Evolutionary conservation across 2,888 invertebrate genomes (phyloP).

Genomic region (Rotaria magnacalcarata): DNA sequence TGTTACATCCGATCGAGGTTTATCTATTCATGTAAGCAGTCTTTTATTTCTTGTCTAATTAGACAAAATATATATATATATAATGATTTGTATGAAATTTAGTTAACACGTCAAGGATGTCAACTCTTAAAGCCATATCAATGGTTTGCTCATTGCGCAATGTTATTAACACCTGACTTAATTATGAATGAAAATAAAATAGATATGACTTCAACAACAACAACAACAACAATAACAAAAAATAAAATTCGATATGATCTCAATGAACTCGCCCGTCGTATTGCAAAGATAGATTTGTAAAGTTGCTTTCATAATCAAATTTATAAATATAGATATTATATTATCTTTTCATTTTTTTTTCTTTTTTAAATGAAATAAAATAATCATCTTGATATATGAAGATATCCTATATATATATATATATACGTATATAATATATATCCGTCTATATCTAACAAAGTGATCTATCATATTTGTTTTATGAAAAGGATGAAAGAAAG

Average conservation of each 20-base stretch:
- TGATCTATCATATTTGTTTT: not conserved
- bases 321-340: not conserved
- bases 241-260: not conserved
- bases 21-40: not conserved
- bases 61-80: too few relatives aligned
- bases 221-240: too few relatives aligned
- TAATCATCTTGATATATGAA: not conserved
- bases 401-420: not conserved
- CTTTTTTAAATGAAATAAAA: not conserved
- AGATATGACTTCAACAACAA: not conserved
- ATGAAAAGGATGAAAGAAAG: constrained; percentile 15
- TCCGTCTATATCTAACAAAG: not conserved
- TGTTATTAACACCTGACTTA: not conserved
- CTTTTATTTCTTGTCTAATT: not conserved
- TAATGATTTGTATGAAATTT: not conserved
- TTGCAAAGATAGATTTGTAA: not conserved
- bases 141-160: constrained; percentile 27
- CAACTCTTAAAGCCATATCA: not conserved
- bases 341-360: not conserved
- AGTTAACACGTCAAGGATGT: not conserved
- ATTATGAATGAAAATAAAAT: not conserved
- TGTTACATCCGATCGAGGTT: not conserved
- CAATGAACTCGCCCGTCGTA: not conserved
- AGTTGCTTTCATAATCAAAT: too few relatives aligned
- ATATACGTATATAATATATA: not conserved